Percentiles rank a stretch among this genome's conserved stretches.
Evolutionary conservation across 2,797 vertebrate species (phyloP).

Genomic region (Bovichtus variegatus): DNA sequence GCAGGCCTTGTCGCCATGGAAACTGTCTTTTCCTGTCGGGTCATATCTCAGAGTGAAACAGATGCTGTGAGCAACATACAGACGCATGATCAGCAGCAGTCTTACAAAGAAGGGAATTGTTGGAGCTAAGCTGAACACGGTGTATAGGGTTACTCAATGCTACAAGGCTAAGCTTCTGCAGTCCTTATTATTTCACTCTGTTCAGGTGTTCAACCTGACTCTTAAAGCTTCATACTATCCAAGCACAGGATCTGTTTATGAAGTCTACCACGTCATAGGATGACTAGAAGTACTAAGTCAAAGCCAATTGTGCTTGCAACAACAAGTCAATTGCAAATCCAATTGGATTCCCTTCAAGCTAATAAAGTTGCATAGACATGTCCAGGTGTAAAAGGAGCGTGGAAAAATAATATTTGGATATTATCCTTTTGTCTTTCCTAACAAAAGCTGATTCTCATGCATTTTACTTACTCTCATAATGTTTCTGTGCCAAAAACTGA

Average conservation of each 20-base stretch:
- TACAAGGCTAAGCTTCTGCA: conserved; percentile 13
- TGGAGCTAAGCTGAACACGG: conserved; percentile 27
- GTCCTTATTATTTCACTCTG: conserved; percentile 12
- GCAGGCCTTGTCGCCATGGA: conserved; percentile 67
- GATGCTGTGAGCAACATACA: conserved; percentile 61
- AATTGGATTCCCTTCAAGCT: conserved; percentile 25
- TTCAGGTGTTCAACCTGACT: conserved; percentile 40
- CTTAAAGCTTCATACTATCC: conserved; percentile 1
- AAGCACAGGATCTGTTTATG: neutral
- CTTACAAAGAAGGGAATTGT: conserved; percentile 53
- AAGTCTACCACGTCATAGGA: neutral
- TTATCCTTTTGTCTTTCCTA: neutral
- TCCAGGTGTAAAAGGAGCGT: neutral
- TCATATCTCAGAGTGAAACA: conserved; percentile 66
- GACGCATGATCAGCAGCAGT: conserved; percentile 29
- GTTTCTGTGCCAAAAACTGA: neutral
- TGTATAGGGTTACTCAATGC: conserved; percentile 40
- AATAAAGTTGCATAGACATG: conserved; percentile 11
- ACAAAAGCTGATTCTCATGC: neutral
- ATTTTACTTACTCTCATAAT: neutral
- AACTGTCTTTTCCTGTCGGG: conserved; percentile 70
- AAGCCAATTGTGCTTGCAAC: neutral
- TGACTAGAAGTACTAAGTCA: neutral
- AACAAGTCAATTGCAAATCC: conserved; percentile 7
- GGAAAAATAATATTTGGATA: conserved; percentile 15